phyloP scores from a whole-genome alignment of 2,888 invertebrate species.

The Galerucella pusilla region DNA sequence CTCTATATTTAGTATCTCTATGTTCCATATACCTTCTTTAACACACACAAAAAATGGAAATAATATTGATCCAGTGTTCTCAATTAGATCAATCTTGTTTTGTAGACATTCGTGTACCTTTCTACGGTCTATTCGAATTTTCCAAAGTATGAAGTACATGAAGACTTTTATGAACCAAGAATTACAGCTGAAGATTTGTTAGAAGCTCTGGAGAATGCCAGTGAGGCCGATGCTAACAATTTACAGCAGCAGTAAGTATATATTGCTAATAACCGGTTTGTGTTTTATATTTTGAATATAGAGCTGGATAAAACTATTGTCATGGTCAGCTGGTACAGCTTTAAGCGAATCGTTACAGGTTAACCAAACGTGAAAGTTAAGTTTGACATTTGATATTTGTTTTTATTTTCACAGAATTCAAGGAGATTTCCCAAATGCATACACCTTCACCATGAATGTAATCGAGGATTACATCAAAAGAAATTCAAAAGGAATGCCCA shows the following conservation, averaged over 20 bases:
- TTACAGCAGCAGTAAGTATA: conserved; percentile 49
- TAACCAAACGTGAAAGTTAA: too few relatives aligned
- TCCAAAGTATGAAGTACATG: conserved; percentile 50
- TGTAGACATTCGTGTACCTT: conserved; percentile 53
- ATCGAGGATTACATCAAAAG: conserved; percentile 73
- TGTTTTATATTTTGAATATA: too few relatives aligned
- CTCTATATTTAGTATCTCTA: too few relatives aligned
- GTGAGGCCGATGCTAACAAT: conserved; percentile 60
- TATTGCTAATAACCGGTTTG: neutral
- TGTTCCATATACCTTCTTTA: too few relatives aligned
- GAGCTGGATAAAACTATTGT: too few relatives aligned
- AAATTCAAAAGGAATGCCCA: conserved; percentile 69
- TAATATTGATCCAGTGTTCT: too few relatives aligned
- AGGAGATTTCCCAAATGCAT: conserved; percentile 76
- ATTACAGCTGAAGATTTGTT: conserved; percentile 64
- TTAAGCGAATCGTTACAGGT: too few relatives aligned
- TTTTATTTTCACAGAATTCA: conserved; percentile 62
- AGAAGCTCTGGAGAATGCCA: conserved; percentile 54
- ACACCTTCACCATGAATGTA: conserved; percentile 78
- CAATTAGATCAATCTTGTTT: conserved; percentile 27
- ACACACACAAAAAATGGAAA: too few relatives aligned
- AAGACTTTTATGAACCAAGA: conserved; percentile 52
- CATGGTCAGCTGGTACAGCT: too few relatives aligned
- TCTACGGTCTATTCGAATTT: conserved; percentile 56
- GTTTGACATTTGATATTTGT: too few relatives aligned